Evolutionary conservation across 2,797 vertebrate species (phyloP).

Genomic region (Acestrorhynchus altus): DNA sequence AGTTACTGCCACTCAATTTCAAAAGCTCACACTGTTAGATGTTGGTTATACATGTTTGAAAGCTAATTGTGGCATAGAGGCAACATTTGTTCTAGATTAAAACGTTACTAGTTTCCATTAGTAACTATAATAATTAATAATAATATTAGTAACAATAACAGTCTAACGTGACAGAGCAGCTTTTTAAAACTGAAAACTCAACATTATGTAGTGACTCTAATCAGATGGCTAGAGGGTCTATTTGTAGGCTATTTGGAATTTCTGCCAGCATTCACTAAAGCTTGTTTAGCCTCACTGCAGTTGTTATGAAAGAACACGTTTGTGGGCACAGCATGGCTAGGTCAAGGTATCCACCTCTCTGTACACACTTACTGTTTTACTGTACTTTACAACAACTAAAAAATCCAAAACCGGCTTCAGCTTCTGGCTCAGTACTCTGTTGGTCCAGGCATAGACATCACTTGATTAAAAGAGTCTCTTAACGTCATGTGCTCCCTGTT

Average conservation of each 20-base stretch:
- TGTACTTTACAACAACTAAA: slow-evolving; percentile 38
- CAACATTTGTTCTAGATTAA: too few species aligned
- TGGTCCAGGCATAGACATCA: slow-evolving; percentile 26
- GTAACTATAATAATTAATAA: too few species aligned
- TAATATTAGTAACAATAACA: too few species aligned
- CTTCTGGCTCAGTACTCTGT: slow-evolving; percentile 39
- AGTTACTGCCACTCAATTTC: too few species aligned
- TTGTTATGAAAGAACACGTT: background rate
- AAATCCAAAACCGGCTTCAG: slow-evolving; percentile 29
- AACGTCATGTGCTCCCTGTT: slow-evolving; percentile 47
- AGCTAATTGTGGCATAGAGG: too few species aligned
- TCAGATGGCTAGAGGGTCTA: background rate
- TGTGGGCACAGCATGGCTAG: background rate
- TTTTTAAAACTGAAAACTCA: background rate
- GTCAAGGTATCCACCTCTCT: background rate
- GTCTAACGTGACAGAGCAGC: background rate
- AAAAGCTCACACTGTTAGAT: too few species aligned
- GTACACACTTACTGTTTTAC: slow-evolving; percentile 41
- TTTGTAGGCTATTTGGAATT: background rate
- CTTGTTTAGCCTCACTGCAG: background rate
- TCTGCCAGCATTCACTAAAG: background rate
- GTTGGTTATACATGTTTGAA: too few species aligned
- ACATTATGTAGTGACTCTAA: background rate
- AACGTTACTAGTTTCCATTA: too few species aligned
- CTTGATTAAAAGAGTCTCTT: slow-evolving; percentile 43